Evolutionary conservation across 1,140 invertebrate species (phyloP).

Genomic region (Heliconius eleuchia): DNA sequence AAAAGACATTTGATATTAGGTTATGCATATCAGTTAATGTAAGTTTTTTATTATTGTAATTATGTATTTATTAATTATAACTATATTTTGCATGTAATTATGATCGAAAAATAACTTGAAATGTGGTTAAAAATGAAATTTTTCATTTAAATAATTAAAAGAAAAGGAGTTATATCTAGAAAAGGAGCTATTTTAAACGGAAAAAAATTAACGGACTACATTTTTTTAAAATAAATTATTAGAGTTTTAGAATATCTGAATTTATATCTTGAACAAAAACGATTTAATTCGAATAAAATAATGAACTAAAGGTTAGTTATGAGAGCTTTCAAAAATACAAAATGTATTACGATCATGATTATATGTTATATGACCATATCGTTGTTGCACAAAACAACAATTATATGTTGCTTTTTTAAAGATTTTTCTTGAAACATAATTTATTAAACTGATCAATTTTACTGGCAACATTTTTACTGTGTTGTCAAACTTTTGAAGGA

Average conservation of each 20-base stretch:
- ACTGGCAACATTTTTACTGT: slow-evolving; percentile 1
- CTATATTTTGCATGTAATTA: neutral
- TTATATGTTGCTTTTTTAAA: neutral
- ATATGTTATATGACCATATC: neutral
- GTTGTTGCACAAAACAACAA: slow-evolving; percentile 5
- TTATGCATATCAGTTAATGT: slow-evolving; percentile 19
- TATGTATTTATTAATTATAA: neutral
- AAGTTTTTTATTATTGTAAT: neutral
- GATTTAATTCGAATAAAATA: too few species aligned
- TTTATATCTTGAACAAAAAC: too few species aligned
- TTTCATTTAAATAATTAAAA: too few species aligned
- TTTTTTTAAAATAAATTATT: too few species aligned
- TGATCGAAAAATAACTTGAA: neutral
- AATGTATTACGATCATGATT: neutral
- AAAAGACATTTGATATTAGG: slow-evolving; percentile 26
- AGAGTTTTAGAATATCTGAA: neutral
- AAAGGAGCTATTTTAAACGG: too few species aligned
- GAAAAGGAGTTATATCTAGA: too few species aligned
- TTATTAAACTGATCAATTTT: slow-evolving; percentile 8
- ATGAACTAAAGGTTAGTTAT: neutral
- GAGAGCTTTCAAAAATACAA: neutral
- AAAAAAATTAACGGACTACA: too few species aligned
- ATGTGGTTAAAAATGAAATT: neutral
- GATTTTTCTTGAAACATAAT: neutral
- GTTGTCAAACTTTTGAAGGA: slow-evolving; percentile 4